Base-by-base conservation (phyloP, 2,113 vertebrate species). In the Toxostoma redivivum region DNA sequence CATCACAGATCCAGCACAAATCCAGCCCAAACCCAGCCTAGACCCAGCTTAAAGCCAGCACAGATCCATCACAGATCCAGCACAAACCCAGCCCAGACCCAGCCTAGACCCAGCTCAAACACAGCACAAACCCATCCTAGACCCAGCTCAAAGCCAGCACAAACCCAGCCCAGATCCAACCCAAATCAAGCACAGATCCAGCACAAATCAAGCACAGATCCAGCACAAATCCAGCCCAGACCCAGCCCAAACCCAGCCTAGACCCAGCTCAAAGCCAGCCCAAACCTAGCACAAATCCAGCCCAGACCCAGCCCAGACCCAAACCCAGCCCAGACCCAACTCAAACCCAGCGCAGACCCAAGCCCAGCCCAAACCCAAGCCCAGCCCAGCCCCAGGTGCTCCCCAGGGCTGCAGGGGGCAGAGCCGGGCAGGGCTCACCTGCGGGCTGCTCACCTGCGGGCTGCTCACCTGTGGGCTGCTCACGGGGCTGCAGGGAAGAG, bases 401-500 rank as follows among this genome's bases (percentile, higher is more conserved):
- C 25, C 48, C 48, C 47, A 23, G 47, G 22, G 47, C 11, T 10
- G 47, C 11, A 48, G 11, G 24, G 62, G 40, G 25, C 28, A 40
- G 28, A 31, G 37, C 61, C 47, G 13, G 10, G 5, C 64, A 13
- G 58, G 1, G 7, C 17, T 45, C 44, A 20, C 44, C 44, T 45
- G 44, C 40, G 40, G 40, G 42, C 42, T 8, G 5, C 97, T 98
- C 96, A 99, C 98, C 98, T 97, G 82, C 0, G 98, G 6, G 42
- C 42, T 8, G 5, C 97, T 98, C 96, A 99, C 98, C 98, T 98
- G 83, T 0, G 98, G 98, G 31, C 95, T 97, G 67, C 98, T 96
- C 35, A 97, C 84, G 0, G 99, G 99, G 88, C 98, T 98, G 83
- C 98, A 98, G 28, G 99, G 99, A 37, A 99, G 98, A 18, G 99